Base-by-base conservation (phyloP, 1,140 invertebrate genomes). In the Drosophila paulistorum region DNA sequence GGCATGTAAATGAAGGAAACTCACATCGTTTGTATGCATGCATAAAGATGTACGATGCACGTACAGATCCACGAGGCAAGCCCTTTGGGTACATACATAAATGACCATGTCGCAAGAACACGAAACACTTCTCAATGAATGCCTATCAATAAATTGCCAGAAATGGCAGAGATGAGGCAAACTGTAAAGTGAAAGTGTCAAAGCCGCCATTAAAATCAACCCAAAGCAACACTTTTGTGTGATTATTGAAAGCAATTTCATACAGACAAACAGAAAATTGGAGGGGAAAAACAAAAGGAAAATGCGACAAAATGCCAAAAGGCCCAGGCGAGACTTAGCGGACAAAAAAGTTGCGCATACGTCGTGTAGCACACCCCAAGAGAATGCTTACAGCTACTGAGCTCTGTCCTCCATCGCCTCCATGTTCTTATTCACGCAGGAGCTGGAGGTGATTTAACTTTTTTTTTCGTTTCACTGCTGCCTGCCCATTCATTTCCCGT, bases 401-500 rank as follows among this genome's bases (percentile, higher is more conserved):
- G 45, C 45, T 48, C 11, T 1, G 20, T 2, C 45, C 30, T 1
- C 30, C 6, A 30, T 30, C 20, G 45, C 17, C 45, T 51, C 9
- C 45, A 17, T n/a, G 14, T 20, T 39, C 7, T 17, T 20, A 60
- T 60, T 60, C 35, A 59, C 17, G 10, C 6, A 37, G 57, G 17
- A 35, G 83, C 83, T 86, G 79, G 83, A 87, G 82, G 82, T 86
- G 82, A 82, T 86, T 86, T 86, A 87, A 86, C 82, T 78, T 86
- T 86, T 85, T 85, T 82, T 30, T 7, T 7, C 30, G 30, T 30
- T 30, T 48, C 20, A 1, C 35, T 51, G 17, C 61, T 86, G 82
- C 82, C 79, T 86, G 74, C 74, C 45, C 79, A 87, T 82, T 86
- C 83, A 77, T 87, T 86, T 86, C 82, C 83, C 45, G 20, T 82